These are phyloP conservation scores for Bambusicola thoracicus DNA, from an alignment of 2,113 vertebrate genomes.

Conservation along the genomic window DNA sequence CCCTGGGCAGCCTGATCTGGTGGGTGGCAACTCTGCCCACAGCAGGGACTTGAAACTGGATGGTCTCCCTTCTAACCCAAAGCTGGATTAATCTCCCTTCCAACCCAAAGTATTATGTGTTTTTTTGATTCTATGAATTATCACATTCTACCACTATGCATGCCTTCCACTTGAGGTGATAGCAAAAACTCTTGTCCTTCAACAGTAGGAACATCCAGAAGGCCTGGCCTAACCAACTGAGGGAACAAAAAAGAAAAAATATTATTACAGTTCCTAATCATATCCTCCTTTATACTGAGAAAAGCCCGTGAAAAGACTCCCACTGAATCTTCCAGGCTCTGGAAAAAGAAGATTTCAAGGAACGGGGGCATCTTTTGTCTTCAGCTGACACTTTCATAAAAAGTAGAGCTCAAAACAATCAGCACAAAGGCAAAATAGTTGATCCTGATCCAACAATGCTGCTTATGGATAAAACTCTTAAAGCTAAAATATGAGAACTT, in stretches of 20 bases:
- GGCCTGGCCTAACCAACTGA: background rate
- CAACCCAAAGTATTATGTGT: no score
- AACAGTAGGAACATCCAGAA: fast-evolving
- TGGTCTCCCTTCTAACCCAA: no score
- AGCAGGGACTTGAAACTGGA: no score
- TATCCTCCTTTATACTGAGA: background rate
- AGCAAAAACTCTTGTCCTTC: background rate
- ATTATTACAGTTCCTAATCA: background rate
- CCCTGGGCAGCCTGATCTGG: no score
- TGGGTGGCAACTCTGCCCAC: no score
- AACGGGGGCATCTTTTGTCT: background rate
- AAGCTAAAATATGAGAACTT: fast-evolving
- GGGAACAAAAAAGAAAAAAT: background rate
- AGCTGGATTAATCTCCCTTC: no score
- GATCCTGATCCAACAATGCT: background rate
- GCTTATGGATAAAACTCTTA: background rate
- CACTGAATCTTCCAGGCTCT: background rate
- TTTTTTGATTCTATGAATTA: background rate
- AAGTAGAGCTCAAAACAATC: background rate
- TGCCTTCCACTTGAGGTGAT: background rate
- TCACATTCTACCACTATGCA: fast-evolving
- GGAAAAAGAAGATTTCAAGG: background rate
- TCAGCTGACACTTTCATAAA: background rate
- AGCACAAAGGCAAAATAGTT: background rate
- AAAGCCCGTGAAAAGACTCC: fast-evolving